Conservation (phyloP, 2,888 invertebrate genomes). For the Philereme vetulata region DNA sequence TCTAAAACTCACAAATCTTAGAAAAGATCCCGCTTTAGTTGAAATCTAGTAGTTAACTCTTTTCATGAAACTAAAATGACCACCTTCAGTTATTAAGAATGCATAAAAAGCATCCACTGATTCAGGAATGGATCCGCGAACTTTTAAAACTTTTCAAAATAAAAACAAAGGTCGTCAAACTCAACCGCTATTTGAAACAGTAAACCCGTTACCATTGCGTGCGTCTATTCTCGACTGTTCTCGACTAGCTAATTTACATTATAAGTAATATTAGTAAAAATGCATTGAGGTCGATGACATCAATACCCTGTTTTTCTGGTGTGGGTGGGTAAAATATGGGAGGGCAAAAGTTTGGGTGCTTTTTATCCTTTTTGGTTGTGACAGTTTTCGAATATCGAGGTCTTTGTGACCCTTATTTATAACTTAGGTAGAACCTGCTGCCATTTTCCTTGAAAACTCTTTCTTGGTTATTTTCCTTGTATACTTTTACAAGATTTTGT, state of each 20-base stretch:
- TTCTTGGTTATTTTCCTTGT: no score
- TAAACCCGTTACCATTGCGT: conserved; percentile 8
- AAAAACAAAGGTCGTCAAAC: neutral
- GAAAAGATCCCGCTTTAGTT: no score
- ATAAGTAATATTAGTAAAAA: neutral
- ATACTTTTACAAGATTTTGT: no score
- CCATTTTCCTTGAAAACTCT: no score
- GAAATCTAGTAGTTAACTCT: no score
- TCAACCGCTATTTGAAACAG: neutral
- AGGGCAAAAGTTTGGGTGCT: neutral
- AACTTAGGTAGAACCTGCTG: no score
- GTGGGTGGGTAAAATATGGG: conserved; percentile 1
- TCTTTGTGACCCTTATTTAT: neutral
- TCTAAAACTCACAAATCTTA: no score
- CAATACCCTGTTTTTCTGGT: neutral
- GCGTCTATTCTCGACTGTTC: neutral
- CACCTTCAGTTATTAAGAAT: no score
- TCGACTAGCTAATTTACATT: neutral
- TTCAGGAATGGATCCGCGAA: neutral
- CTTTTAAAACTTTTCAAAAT: neutral
- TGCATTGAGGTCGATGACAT: conserved; percentile 3
- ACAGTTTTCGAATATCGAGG: neutral
- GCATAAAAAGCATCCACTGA: no score
- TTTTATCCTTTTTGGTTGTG: neutral
- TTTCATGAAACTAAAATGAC: no score